Evolutionary conservation across 2,888 invertebrate species (phyloP).

Genomic region (Dryobotodes eremita): DNA sequence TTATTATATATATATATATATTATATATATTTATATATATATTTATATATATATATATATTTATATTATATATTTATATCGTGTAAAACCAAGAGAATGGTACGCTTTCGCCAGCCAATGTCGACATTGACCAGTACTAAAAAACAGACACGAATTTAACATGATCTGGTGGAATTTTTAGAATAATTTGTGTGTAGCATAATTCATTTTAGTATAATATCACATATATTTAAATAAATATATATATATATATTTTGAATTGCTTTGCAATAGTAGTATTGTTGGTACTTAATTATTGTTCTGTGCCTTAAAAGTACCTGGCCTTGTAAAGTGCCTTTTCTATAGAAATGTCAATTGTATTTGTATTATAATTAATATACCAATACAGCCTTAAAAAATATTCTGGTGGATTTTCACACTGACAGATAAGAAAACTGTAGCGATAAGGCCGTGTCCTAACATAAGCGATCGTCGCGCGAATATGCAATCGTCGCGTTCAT

Average conservation of each 20-base stretch:
- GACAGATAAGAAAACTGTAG: slow-evolving; percentile 23
- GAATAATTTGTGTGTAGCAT: slow-evolving; percentile 72
- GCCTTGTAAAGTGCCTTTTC: slow-evolving; percentile 78
- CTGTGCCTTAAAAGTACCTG: slow-evolving; percentile 79
- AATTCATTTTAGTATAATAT: slow-evolving; percentile 64
- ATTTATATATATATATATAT: too few species aligned
- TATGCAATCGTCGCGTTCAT: neutral
- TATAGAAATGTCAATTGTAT: slow-evolving; percentile 65
- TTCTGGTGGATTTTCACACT: slow-evolving; percentile 33
- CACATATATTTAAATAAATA: slow-evolving; percentile 60
- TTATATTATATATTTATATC: too few species aligned
- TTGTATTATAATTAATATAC: slow-evolving; percentile 32
- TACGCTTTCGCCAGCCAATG: slow-evolving; percentile 35
- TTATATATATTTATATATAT: too few species aligned
- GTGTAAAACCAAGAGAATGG: slow-evolving; percentile 4
- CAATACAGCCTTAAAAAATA: slow-evolving; percentile 47
- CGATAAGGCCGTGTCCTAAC: neutral
- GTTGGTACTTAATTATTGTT: slow-evolving; percentile 63
- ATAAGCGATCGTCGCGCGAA: neutral
- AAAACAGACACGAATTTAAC: slow-evolving; percentile 56
- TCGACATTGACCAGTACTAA: slow-evolving; percentile 38
- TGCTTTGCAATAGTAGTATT: slow-evolving; percentile 73
- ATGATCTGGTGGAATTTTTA: slow-evolving; percentile 74
- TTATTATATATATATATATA: too few species aligned
- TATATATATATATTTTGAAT: slow-evolving; percentile 53